Conservation (phyloP, 2,888 invertebrate genomes). For the Phyllotreta striolata region DNA sequence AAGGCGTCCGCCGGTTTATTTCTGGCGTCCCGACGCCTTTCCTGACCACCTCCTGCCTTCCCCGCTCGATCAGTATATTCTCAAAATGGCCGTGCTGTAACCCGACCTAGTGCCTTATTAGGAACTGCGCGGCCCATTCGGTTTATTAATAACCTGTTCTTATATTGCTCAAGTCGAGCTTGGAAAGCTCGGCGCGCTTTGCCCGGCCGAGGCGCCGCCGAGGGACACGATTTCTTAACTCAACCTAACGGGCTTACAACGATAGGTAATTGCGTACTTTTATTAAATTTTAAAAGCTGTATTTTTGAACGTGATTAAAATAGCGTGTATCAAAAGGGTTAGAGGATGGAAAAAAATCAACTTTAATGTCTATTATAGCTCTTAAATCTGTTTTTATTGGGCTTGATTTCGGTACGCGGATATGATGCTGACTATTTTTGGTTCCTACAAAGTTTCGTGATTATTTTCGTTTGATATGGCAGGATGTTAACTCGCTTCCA, state of each 20-base stretch:
- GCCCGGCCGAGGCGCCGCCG: constrained; percentile 18
- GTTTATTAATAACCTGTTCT: constrained; percentile 61
- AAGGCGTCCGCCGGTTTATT: constrained; percentile 58
- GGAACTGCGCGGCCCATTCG: constrained; percentile 62
- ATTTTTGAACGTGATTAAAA: too few relatives aligned
- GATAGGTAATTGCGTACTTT: too few relatives aligned
- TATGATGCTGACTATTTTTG: constrained; percentile 18
- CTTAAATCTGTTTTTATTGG: neutral
- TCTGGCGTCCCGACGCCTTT: constrained; percentile 57
- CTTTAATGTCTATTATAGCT: neutral
- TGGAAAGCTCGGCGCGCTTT: constrained; percentile 29
- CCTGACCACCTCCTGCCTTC: constrained; percentile 53
- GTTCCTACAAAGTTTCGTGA: constrained; percentile 9
- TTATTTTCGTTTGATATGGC: constrained; percentile 16
- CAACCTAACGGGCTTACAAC: too few relatives aligned
- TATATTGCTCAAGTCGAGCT: constrained; percentile 51
- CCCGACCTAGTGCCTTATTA: constrained; percentile 75
- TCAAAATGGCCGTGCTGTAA: constrained; percentile 73
- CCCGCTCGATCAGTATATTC: constrained; percentile 61
- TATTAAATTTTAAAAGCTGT: too few relatives aligned
- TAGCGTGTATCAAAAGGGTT: too few relatives aligned
- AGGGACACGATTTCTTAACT: neutral
- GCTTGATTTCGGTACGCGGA: constrained; percentile 14
- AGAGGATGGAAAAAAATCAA: too few relatives aligned
- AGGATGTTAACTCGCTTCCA: constrained; percentile 11